A percentile compares a stretch with the other conserved stretches of the same genome.
phyloP scores from a whole-genome alignment of 2,888 invertebrate genomes.

The Mimachlamys varia region DNA sequence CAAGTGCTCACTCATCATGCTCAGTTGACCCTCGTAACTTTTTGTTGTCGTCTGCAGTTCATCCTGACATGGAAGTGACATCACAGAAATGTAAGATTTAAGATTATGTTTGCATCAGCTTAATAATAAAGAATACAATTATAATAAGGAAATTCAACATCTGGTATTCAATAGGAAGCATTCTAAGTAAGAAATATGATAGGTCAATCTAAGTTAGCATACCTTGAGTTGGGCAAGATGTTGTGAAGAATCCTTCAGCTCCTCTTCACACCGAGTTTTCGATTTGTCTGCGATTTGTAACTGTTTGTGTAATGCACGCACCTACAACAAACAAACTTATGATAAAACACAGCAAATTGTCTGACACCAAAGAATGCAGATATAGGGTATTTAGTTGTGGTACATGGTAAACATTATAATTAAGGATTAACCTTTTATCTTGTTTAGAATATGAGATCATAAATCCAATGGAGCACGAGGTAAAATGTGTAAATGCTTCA shows the following conservation, averaged over 20 bases:
- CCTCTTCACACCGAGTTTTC: slow-evolving; percentile 83
- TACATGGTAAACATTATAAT: too few species aligned
- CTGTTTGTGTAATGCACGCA: slow-evolving; percentile 83
- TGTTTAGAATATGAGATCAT: too few species aligned
- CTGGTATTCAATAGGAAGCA: too few species aligned
- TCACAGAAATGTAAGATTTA: too few species aligned
- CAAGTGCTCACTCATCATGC: slow-evolving; percentile 90
- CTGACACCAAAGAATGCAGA: not conserved
- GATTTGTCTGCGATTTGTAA: slow-evolving; percentile 84
- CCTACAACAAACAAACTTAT: slow-evolving; percentile 67
- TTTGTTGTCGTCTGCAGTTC: slow-evolving; percentile 86
- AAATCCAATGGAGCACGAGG: too few species aligned
- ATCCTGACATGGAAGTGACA: slow-evolving; percentile 82
- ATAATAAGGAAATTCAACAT: too few species aligned
- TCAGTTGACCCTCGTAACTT: slow-evolving; percentile 88
- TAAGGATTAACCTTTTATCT: too few species aligned
- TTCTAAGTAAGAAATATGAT: too few species aligned
- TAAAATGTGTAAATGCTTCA: too few species aligned
- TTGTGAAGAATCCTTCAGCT: slow-evolving; percentile 83
- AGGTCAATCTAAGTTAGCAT: slow-evolving; percentile 17
- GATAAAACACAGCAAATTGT: not conserved
- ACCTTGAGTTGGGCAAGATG: slow-evolving; percentile 83
- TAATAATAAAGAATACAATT: too few species aligned
- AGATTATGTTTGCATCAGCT: too few species aligned
- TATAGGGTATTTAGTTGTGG: not conserved